Evolutionary conservation across 2,113 vertebrate genomes (phyloP), one percentile per base, ranked within the genome.

Genomic region (Echinops telfairi): DNA sequence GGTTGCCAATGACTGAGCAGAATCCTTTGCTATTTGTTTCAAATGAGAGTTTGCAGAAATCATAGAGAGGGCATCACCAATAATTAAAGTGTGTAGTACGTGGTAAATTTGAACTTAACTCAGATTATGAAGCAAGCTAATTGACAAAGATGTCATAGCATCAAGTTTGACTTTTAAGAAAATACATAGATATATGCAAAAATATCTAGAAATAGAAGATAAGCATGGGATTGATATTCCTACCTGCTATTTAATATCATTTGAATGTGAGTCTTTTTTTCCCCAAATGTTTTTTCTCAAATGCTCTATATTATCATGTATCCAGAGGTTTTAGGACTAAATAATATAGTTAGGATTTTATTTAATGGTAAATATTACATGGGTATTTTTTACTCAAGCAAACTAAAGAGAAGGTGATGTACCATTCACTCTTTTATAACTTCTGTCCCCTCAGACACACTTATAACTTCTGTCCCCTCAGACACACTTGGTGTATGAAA

Each of bases 1-100:
- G 79, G 93, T 94, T 94, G 78, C 53, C n/a, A 81, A 40, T 95
- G 43, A 87, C 83, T 66, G 25, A 85, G 23, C 47, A 43, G 64
- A 91, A 83, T 86, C 31, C 6, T 47, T 4, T 95, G 85, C 43
- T 96, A 79, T 93, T 95, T 96, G 94, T 85, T 88, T 92, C 84
- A 87, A 47, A 62, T 73, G 57, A 17, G 25, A 94, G 60, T 86
- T 92, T 95, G n/a, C n/a, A 89, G 62, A 90, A 96, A 94, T 83
- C 31, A 70, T 33, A 89, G 78, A 85, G 92, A 95, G 40, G 83
- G 58, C 71, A 88, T 89, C 60, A 95, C 88, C 94, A 95, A 92
- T 94, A 93, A 83, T 64, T 60, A 77, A 11, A 90, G 60, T 95
- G 95, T 95, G 88, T 27, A 94, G 47, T 88, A 80, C 76, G 94